Percentiles rank a stretch among this genome's conserved stretches.
Conservation (phyloP, 1,140 invertebrate genomes). For the Meloidogyne exigua region DNA sequence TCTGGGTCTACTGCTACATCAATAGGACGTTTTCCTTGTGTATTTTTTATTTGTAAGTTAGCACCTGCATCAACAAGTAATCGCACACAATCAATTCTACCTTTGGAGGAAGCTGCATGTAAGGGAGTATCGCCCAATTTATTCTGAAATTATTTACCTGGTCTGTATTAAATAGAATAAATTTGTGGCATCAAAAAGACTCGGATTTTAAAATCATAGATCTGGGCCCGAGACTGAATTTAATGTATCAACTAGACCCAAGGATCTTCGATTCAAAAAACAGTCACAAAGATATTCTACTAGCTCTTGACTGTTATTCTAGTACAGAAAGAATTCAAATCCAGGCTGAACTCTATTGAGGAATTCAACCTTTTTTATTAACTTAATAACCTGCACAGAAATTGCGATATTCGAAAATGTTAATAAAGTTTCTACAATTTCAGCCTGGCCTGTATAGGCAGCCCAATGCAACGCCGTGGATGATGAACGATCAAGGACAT, state of each 20-base stretch:
- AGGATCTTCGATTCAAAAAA: too few species aligned
- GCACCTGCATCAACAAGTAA: constrained; percentile 66
- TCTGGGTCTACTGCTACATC: constrained; percentile 68
- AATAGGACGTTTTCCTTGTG: constrained; percentile 67
- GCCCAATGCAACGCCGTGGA: constrained; percentile 75
- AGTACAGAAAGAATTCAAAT: too few species aligned
- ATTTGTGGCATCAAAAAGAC: too few species aligned
- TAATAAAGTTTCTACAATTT: constrained; percentile 64
- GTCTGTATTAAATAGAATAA: not conserved
- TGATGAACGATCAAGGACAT: constrained; percentile 73
- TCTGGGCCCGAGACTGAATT: too few species aligned
- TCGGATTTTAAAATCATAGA: too few species aligned
- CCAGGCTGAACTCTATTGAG: not conserved
- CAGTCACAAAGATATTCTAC: too few species aligned
- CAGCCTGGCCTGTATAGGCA: constrained; percentile 68
- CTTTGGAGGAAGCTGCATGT: constrained; percentile 68
- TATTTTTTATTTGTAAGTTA: constrained; percentile 67
- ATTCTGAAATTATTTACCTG: constrained; percentile 57
- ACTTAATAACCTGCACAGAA: constrained; percentile 64
- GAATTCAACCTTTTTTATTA: not conserved
- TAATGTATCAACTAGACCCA: too few species aligned
- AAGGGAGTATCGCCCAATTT: constrained; percentile 68
- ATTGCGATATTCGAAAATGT: constrained; percentile 63
- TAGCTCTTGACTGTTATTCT: too few species aligned
- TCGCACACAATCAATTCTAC: constrained; percentile 67